phyloP scores from a whole-genome alignment of 2,797 vertebrate species.

The Bradypodion ventrale region DNA sequence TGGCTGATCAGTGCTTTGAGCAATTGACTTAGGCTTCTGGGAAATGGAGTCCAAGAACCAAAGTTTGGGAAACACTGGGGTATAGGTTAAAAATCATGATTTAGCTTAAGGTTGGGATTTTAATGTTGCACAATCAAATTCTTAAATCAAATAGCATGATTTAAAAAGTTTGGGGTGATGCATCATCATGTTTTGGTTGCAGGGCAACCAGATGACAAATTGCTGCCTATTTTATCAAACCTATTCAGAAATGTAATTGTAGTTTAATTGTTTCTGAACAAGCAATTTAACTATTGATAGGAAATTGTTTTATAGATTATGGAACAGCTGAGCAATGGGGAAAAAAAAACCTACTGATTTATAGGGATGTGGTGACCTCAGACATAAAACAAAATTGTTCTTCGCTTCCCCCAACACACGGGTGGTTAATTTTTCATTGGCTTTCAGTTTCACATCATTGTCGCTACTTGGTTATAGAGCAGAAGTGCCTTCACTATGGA shows the following conservation, averaged over 20 bases:
- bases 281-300: slow-evolving; percentile 52
- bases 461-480: slow-evolving; percentile 10
- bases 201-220: slow-evolving; percentile 40
- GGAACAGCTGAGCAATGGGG: slow-evolving; percentile 31
- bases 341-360: slow-evolving; percentile 34
- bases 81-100: background rate
- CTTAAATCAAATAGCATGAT: background rate
- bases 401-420: background rate
- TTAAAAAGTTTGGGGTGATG: background rate
- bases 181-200: slow-evolving; percentile 31
- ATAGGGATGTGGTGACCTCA: slow-evolving; percentile 16
- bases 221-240: slow-evolving; percentile 19
- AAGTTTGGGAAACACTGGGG: background rate
- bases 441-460: slow-evolving; percentile 4
- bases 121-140: background rate
- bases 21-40: no score
- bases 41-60: no score
- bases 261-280: slow-evolving; percentile 40
- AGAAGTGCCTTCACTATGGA: slow-evolving; percentile 1
- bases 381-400: slow-evolving; percentile 37
- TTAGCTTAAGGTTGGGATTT: background rate
- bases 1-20: no score
- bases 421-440: slow-evolving; percentile 37
- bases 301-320: slow-evolving; percentile 37
- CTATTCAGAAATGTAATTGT: slow-evolving; percentile 46